Evolutionary conservation across 1,140 invertebrate species (phyloP).

Genomic region (Hermetia illucens): DNA sequence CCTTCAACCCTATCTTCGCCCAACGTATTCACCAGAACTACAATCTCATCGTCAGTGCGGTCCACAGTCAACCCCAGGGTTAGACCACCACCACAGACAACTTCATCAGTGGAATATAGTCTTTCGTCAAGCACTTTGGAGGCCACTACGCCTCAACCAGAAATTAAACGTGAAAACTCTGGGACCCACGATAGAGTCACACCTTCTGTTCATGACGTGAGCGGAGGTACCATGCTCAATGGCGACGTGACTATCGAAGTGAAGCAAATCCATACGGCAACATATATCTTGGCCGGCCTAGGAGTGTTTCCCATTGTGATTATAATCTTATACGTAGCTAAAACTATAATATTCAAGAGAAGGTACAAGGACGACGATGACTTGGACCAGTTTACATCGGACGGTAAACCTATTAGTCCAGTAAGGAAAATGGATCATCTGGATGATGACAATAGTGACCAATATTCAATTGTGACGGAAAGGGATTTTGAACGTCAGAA

Average conservation of each 20-base stretch:
- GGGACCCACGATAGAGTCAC: constrained; percentile 6
- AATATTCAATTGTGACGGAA: constrained; percentile 25
- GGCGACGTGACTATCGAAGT: constrained; percentile 37
- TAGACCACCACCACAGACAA: constrained; percentile 4
- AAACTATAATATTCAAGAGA: constrained; percentile 37
- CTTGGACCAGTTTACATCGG: constrained; percentile 41
- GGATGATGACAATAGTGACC: constrained; percentile 15
- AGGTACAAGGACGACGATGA: constrained; percentile 41
- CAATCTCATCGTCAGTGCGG: constrained; percentile 1
- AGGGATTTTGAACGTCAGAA: constrained; percentile 69
- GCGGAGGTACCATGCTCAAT: constrained; percentile 23
- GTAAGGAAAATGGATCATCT: constrained; percentile 22
- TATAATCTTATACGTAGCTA: constrained; percentile 37
- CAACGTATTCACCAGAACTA: neutral
- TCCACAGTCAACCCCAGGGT: constrained; percentile 8
- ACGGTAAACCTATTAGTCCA: constrained; percentile 29
- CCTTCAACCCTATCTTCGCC: neutral
- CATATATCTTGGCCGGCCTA: constrained; percentile 40
- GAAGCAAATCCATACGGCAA: constrained; percentile 38
- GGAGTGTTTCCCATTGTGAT: constrained; percentile 41
- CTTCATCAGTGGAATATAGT: too few species aligned
- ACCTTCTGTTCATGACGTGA: neutral
- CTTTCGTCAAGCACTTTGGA: too few species aligned
- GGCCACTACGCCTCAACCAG: neutral
- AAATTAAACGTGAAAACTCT: constrained; percentile 4